These are phyloP conservation scores for Galerucella pusilla DNA, from an alignment of 2,888 invertebrate species.

Conservation along the genomic window DNA sequence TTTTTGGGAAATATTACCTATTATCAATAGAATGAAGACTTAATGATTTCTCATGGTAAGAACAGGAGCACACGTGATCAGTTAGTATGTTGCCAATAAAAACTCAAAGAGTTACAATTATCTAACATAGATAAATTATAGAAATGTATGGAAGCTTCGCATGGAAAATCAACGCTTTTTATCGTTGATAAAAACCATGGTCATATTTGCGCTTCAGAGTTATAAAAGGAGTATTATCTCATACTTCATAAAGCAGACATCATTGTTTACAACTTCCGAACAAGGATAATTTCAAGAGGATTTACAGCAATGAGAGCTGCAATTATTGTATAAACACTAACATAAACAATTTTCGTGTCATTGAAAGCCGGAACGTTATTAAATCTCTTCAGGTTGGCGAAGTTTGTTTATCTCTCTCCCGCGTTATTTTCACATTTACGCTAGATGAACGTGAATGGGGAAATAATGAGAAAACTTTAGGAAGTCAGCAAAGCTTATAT, in stretches of 20 bases:
- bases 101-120: too few species aligned
- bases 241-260: neutral
- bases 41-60: too few species aligned
- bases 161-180: too few species aligned
- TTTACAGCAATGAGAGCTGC: neutral
- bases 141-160: too few species aligned
- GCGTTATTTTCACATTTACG: constrained; percentile 7
- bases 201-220: neutral
- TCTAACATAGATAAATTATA: too few species aligned
- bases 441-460: constrained; percentile 4
- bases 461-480: constrained; percentile 23
- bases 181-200: too few species aligned
- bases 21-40: too few species aligned
- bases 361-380: neutral
- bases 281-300: neutral
- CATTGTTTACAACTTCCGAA: constrained; percentile 2
- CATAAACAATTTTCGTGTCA: neutral
- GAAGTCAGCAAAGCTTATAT: constrained; percentile 9
- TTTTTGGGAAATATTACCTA: too few species aligned
- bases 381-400: constrained; percentile 4
- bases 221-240: neutral
- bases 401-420: neutral
- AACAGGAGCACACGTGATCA: too few species aligned
- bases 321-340: constrained; percentile 1
- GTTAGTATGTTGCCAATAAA: too few species aligned